These are phyloP conservation scores for Centropristis striata DNA, from an alignment of 2,113 vertebrate genomes.

Conservation along the genomic window DNA sequence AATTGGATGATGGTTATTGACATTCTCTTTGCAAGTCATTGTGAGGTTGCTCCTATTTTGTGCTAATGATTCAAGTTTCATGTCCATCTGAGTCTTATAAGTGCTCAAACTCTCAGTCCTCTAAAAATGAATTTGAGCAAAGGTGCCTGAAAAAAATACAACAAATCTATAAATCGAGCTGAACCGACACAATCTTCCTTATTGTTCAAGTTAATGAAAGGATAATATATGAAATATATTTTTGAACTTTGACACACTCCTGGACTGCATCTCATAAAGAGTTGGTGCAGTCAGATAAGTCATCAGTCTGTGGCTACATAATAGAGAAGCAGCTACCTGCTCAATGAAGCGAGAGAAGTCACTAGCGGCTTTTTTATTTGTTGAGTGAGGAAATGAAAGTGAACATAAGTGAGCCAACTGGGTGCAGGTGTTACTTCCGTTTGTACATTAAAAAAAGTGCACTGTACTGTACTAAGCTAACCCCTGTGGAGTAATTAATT, in stretches of 20 bases:
- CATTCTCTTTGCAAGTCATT: neutral
- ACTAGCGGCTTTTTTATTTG: neutral
- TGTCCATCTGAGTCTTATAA: neutral
- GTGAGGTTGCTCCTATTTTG: neutral
- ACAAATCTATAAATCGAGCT: neutral
- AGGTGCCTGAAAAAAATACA: neutral
- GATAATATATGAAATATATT: too few relatives aligned
- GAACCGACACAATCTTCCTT: neutral
- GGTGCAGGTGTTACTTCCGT: neutral
- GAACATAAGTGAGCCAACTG: neutral
- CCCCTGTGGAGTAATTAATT: neutral
- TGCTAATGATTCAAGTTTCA: neutral
- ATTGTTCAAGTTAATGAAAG: neutral
- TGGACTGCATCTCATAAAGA: neutral
- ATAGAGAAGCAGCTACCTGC: neutral
- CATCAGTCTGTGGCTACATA: neutral
- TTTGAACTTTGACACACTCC: neutral
- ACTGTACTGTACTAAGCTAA: neutral
- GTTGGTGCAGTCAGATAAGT: neutral
- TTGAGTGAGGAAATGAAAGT: neutral
- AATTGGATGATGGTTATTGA: neutral
- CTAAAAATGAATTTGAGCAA: neutral
- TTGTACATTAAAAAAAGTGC: neutral
- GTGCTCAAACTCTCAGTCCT: neutral
- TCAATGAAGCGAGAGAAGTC: conserved; percentile 19